phyloP scores from a whole-genome alignment of 2,888 invertebrate species.

The Apodemia zela region DNA sequence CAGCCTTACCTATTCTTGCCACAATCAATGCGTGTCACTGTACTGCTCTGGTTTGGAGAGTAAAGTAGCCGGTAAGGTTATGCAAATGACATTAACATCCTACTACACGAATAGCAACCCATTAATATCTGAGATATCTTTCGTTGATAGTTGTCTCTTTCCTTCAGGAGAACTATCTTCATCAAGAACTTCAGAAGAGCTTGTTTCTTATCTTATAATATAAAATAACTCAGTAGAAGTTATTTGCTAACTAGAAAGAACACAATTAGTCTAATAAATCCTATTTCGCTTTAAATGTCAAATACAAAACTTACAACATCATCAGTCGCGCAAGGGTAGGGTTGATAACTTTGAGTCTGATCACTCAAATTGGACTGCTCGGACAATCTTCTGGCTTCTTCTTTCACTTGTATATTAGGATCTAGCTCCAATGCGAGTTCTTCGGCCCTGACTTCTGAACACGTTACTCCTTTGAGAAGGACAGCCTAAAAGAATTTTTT shows the following conservation, averaged over 20 bases:
- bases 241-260: background rate
- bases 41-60: no score
- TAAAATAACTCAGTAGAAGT: background rate
- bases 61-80: no score
- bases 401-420: conserved; percentile 70
- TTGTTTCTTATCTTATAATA: no score
- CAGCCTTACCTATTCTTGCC: no score
- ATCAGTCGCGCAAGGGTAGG: conserved; percentile 65
- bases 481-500: conserved; percentile 53
- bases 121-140: no score
- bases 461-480: conserved; percentile 68
- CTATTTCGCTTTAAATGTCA: background rate
- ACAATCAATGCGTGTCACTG: no score
- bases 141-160: no score
- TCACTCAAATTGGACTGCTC: conserved; percentile 75
- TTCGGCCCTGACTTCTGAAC: conserved; percentile 70
- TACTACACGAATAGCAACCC: no score
- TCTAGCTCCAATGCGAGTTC: conserved; percentile 67
- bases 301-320: conserved; percentile 51
- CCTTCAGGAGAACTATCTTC: no score
- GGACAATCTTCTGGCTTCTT: conserved; percentile 69
- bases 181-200: no score
- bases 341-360: conserved; percentile 67
- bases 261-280: background rate
- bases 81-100: no score